Base-by-base conservation (phyloP, 2,888 invertebrate species). In the Cryptops parisi region DNA sequence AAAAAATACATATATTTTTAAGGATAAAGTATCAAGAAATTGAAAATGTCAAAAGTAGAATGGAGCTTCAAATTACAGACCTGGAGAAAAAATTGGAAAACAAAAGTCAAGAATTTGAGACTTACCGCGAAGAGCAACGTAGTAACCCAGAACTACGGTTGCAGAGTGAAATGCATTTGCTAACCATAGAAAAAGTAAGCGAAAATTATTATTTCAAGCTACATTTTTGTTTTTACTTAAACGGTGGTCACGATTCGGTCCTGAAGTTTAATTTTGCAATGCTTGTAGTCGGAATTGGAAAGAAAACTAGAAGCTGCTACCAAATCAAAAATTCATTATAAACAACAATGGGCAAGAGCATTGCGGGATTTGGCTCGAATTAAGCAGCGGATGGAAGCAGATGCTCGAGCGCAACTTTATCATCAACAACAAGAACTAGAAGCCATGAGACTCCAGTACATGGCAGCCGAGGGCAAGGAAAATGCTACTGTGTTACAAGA, bases 281-380 rank as follows among this genome's bases (percentile, higher is more conserved):
- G 2, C 9, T 48, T 21, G 27, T 23, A 22, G 68, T 65, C 64
- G 48, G 69, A 70, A 55, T 54, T 70, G 54, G 69, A 70, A 58
- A 58, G 68, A 17, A 68, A 68, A 55, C 56, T 71, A 17, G 69
- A 70, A 47, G 62, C 66, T 6, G 62, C 65, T 21, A 60, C 63
- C 2, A 67, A 68, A 57, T 68, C 70, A 2, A 70, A 69, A 60
- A 60, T 66, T 6, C 70, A 69, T 58, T 72, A 71, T 60, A 71
- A 71, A 58, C 68, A 70, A 57, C 70, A 70, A 60, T 70, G 69
- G 68, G 67, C 67, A 0, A 59, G 66, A 41, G 68, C 69, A 1
- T 60, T 71, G 43, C 67, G 68, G 55, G 70, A 71, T 56, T 59
- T 70, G 39, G 67, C 68, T 1, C 54, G 64, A 15, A 56, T 68